These are phyloP conservation scores for Pristiophorus japonicus DNA, from an alignment of 2,113 vertebrate genomes.

Conservation along the genomic window DNA sequence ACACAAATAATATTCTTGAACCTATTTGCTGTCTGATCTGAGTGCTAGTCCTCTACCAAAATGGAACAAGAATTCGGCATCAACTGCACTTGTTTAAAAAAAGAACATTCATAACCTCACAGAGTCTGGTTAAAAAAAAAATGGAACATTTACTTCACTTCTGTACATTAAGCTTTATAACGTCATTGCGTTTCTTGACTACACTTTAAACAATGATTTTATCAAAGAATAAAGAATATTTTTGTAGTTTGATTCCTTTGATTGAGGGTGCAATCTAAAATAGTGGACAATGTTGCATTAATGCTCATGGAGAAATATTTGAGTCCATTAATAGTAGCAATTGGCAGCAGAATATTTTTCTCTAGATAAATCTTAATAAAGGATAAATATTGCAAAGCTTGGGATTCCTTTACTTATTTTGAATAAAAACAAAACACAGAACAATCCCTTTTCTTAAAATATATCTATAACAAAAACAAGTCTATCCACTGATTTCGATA, in stretches of 20 bases:
- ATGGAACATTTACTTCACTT: background rate
- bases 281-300: background rate
- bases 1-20: background rate
- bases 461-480: conserved; percentile 1
- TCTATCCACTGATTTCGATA: background rate
- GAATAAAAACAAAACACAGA: background rate
- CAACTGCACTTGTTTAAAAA: background rate
- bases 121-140: background rate
- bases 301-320: background rate
- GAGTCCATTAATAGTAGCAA: background rate
- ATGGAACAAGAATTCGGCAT: background rate
- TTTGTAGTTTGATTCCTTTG: background rate
- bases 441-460: background rate
- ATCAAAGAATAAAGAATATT: background rate
- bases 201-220: background rate
- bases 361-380: background rate
- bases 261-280: background rate
- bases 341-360: background rate
- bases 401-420: conserved; percentile 10
- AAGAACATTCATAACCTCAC: background rate
- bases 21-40: background rate
- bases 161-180: background rate
- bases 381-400: background rate
- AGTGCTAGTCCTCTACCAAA: background rate
- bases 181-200: background rate